Percentiles rank a stretch among this genome's conserved stretches.
These are phyloP conservation scores for Idaea straminata DNA, from an alignment of 2,888 invertebrate genomes.

Conservation along the genomic window DNA sequence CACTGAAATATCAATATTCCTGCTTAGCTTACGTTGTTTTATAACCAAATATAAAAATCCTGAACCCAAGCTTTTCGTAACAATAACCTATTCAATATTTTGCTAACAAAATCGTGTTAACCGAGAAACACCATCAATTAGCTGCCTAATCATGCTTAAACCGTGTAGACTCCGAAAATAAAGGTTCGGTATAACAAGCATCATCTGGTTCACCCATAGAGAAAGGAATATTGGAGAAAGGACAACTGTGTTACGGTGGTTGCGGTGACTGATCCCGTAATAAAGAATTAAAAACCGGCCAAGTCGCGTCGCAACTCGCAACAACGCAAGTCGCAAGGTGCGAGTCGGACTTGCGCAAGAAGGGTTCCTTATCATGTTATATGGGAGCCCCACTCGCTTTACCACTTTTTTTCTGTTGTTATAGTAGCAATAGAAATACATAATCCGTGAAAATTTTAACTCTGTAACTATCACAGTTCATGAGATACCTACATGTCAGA, in stretches of 20 bases:
- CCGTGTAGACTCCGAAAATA: slow-evolving; percentile 1
- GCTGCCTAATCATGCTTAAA: slow-evolving; percentile 1
- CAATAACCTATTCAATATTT: background rate
- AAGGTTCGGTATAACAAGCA: slow-evolving; percentile 1
- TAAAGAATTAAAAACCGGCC: no score
- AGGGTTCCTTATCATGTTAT: no score
- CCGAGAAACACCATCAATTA: background rate
- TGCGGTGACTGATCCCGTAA: background rate
- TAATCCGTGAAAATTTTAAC: no score
- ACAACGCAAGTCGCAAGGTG: no score
- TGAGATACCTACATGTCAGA: no score
- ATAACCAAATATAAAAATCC: background rate
- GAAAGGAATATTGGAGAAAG: background rate
- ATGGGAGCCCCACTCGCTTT: no score
- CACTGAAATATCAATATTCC: no score
- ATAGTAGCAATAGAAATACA: no score
- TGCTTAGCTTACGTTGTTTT: background rate
- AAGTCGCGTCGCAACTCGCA: no score
- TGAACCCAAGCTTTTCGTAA: background rate
- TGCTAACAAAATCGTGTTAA: background rate
- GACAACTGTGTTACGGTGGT: background rate
- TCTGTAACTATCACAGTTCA: no score
- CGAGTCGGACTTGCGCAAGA: no score
- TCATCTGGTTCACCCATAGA: background rate
- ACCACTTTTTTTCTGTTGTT: no score